Evolutionary conservation across 2,888 invertebrate species (phyloP).

Genomic region (Helleia helle): DNA sequence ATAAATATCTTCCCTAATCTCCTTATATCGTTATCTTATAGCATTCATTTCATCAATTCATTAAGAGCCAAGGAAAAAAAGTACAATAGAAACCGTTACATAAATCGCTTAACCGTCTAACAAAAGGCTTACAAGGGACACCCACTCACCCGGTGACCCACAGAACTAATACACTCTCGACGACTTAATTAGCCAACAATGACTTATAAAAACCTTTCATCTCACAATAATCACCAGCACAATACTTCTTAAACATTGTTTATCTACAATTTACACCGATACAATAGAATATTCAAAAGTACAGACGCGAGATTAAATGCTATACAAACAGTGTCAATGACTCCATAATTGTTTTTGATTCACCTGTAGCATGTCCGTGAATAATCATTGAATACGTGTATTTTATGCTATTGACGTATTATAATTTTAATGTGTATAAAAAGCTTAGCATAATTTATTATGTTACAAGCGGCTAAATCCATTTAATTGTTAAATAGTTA

Average conservation of each 20-base stretch:
- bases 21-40: too few species aligned
- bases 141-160: slow-evolving; percentile 50
- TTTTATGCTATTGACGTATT: slow-evolving; percentile 13
- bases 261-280: slow-evolving; percentile 44
- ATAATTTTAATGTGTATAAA: slow-evolving; percentile 14
- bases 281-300: slow-evolving; percentile 48
- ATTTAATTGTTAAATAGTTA: too few species aligned
- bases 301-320: slow-evolving; percentile 42
- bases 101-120: slow-evolving; percentile 14
- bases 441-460: too few species aligned
- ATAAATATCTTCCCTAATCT: too few species aligned
- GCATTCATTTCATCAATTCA: too few species aligned
- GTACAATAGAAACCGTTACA: slow-evolving; percentile 12
- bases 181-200: slow-evolving; percentile 56
- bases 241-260: slow-evolving; percentile 38
- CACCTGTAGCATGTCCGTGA: slow-evolving; percentile 24
- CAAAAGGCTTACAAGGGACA: slow-evolving; percentile 28
- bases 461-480: too few species aligned
- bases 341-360: slow-evolving; percentile 29
- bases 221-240: slow-evolving; percentile 44
- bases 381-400: slow-evolving; percentile 18
- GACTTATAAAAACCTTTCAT: slow-evolving; percentile 47
- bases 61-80: not conserved
- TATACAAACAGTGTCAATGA: slow-evolving; percentile 44
- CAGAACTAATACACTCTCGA: slow-evolving; percentile 42